Base-by-base conservation (phyloP, 2,113 vertebrate genomes). In the Grus americana region DNA sequence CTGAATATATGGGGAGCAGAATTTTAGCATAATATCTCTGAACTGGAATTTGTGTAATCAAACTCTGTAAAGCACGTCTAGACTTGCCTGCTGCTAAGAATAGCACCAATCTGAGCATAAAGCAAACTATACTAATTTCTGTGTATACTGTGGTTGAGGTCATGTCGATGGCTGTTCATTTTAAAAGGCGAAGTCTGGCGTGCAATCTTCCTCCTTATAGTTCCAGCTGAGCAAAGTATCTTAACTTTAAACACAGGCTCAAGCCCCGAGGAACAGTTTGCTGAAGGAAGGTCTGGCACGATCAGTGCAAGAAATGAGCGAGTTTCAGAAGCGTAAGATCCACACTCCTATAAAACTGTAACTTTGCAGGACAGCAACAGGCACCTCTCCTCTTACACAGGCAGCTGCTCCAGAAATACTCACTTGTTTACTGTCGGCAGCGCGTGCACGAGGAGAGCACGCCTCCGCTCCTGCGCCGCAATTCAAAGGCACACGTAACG, bases 401-500 rank as follows among this genome's bases (percentile, higher is more conserved):
- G 59, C 80, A 97, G 93, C 91, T 96, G 76, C 79, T 92, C 73
- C 95, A 88, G 89, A 97, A 95, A 85, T 66, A 54, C 93, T 92
- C 50, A 5, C 71, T 81, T 95, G 94, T 95, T 95, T 96, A 84
- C 34, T 18, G 72, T 26, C 22, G 58, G 47, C 82, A 76, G 42
- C 3, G 47, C 4, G 16, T 27, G n/a, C 76, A 61, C 46, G 59
- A 22, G 76, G 76, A 82, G 80, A 75, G 19, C 88, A 67, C n/a
- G 82, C 78, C 92, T 94, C 84, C 8, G 5, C 92, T 22, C 75
- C 55, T 22, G 68, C 27, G 6, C 57, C 10, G 4, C 58, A 8
- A 81, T 79, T 87, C 54, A 70, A 71, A 78, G 66, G 27, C 58
- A 59, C 72, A 42, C 62, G 26, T 94, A 97, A 96, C 11, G 26